Conservation (phyloP, 1,140 invertebrate genomes). For the Aphelinus certus region DNA sequence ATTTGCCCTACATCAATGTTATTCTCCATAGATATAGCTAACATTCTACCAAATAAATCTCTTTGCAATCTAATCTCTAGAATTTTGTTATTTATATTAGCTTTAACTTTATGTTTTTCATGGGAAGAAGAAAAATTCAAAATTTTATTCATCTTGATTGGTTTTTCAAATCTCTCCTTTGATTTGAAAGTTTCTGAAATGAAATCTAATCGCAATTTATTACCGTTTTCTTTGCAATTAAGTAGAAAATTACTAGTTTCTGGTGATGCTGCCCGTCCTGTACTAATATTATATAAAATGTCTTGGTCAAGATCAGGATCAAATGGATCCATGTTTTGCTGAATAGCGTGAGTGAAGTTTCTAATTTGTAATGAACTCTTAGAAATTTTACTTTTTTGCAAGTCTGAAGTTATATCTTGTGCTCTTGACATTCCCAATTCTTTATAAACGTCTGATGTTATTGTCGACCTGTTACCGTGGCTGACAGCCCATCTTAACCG, state of each 20-base stretch:
- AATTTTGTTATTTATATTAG: constrained; percentile 7
- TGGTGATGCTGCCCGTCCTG: neutral
- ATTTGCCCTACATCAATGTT: constrained; percentile 41
- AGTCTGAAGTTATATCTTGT: neutral
- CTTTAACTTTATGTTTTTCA: constrained; percentile 31
- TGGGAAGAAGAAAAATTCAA: constrained; percentile 23
- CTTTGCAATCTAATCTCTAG: constrained; percentile 39
- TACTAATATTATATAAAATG: neutral
- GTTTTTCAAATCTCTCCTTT: constrained; percentile 28
- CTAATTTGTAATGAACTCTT: neutral
- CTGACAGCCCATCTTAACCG: neutral
- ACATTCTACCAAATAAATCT: constrained; percentile 47
- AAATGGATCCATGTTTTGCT: neutral
- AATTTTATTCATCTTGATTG: constrained; percentile 41
- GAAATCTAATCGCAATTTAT: constrained; percentile 17
- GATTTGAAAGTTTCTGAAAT: constrained; percentile 31
- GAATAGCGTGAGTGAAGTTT: no score
- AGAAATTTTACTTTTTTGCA: neutral
- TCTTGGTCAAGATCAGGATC: neutral
- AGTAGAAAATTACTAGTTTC: neutral
- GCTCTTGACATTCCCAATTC: neutral
- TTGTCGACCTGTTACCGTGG: neutral
- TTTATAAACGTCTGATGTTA: neutral
- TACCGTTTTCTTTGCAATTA: no score
- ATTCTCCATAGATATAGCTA: constrained; percentile 43